Percentiles rank a stretch among this genome's conserved stretches.
Conservation (phyloP, 1,140 invertebrate genomes). For the Hycleus cichorii region DNA sequence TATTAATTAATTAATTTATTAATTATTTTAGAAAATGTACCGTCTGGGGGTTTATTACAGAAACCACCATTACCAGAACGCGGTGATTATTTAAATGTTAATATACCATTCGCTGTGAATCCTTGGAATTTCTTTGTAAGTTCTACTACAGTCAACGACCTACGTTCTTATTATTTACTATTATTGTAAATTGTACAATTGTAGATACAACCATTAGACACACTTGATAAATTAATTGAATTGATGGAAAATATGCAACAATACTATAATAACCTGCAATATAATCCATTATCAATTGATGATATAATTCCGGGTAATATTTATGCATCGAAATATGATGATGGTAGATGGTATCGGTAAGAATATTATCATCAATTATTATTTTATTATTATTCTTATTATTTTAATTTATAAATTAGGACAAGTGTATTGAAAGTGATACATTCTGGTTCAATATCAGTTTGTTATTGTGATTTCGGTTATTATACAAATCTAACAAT, state of each 20-base stretch:
- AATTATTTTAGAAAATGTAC: constrained; percentile 24
- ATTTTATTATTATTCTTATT: background rate
- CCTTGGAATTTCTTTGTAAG: constrained; percentile 39
- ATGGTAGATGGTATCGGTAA: constrained; percentile 38
- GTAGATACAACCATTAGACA: constrained; percentile 31
- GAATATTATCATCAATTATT: background rate
- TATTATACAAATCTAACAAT: constrained; percentile 41
- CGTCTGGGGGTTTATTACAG: constrained; percentile 27
- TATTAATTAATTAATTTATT: no score
- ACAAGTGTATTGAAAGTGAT: constrained; percentile 43
- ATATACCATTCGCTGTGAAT: constrained; percentile 35
- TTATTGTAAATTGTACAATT: constrained; percentile 1
- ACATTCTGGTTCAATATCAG: constrained; percentile 41
- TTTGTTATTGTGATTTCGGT: constrained; percentile 51
- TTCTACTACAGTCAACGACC: background rate
- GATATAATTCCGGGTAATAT: constrained; percentile 36
- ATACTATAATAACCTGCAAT: constrained; percentile 22
- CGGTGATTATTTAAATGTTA: constrained; percentile 31
- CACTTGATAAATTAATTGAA: constrained; percentile 18
- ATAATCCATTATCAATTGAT: constrained; percentile 27
- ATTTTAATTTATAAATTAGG: constrained; percentile 30
- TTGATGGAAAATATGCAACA: constrained; percentile 34
- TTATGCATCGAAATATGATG: constrained; percentile 36
- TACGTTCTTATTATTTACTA: background rate
- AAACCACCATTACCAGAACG: constrained; percentile 23